Percentiles rank a stretch among this genome's conserved stretches.
These are phyloP conservation scores for Eupithecia subumbrata DNA, from an alignment of 2,888 invertebrate genomes.

Conservation along the genomic window DNA sequence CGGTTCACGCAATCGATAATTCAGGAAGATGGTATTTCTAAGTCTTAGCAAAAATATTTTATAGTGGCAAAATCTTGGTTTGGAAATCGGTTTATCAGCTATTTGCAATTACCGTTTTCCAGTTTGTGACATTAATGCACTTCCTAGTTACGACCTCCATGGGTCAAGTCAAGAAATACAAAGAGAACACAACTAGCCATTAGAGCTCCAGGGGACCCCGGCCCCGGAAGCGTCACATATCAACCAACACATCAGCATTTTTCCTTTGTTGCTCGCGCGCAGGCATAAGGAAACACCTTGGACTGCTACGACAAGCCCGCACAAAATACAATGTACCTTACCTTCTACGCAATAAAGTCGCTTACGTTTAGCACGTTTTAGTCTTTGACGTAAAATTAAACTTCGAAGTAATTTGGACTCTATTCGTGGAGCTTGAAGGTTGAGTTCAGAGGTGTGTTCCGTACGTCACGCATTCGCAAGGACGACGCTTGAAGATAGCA, in stretches of 20 bases:
- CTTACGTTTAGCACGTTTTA: slow-evolving; percentile 12
- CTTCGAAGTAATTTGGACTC: slow-evolving; percentile 22
- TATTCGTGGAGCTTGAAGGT: slow-evolving; percentile 21
- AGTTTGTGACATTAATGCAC: neutral
- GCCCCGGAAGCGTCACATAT: slow-evolving; percentile 55
- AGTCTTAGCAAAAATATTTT: neutral
- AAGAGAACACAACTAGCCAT: neutral
- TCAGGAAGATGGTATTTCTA: neutral
- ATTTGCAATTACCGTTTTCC: neutral
- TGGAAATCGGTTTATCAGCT: neutral
- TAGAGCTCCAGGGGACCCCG: slow-evolving; percentile 17
- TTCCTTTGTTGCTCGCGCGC: slow-evolving; percentile 54
- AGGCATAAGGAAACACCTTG: slow-evolving; percentile 61
- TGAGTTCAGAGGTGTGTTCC: slow-evolving; percentile 12
- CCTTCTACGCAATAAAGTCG: neutral
- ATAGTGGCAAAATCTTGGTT: neutral
- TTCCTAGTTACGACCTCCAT: neutral
- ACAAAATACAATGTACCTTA: slow-evolving; percentile 25
- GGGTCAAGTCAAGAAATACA: neutral
- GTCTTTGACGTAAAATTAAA: slow-evolving; percentile 5
- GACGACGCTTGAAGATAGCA: slow-evolving; percentile 46
- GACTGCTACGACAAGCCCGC: slow-evolving; percentile 34
- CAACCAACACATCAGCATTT: slow-evolving; percentile 52
- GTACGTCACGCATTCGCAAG: slow-evolving; percentile 40
- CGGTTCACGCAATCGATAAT: neutral